Base-by-base conservation (phyloP, 1,140 invertebrate species). In the Bacillus rossius region DNA sequence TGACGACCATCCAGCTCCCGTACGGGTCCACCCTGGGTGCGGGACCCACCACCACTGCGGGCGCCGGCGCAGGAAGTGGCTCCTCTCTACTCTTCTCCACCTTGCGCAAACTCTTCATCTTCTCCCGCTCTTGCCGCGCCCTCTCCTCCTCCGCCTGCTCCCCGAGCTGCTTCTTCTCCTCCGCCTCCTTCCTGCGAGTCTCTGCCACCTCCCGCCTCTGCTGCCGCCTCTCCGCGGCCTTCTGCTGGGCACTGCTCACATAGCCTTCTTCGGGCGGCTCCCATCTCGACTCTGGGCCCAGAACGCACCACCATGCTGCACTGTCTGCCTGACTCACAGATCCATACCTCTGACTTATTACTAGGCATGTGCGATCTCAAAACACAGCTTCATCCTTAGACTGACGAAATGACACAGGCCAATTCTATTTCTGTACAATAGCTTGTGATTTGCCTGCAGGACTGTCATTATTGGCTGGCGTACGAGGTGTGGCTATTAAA, bases 241-340 rank as follows among this genome's bases (percentile, higher is more conserved):
- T 69, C 63, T 87, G 84, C 63, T 87, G 84, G 47, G 73, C 75
- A 22, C 86, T 69, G 8, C 80, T 78, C 43, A 85, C 69, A 62
- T 73, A 88, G 8, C 84, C 85, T 64, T 86, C 85, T 25, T 73
- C 74, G 8, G 86, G 86, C 22, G 76, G 71, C 52, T 84, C 77
- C 84, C 84, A 86, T 1, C 77, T 69, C 0, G 84, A 81, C 73
- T 87, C 84, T 81, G 63, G 50, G 47, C 17, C 47, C n/a, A n/a
- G n/a, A n/a, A n/a, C n/a, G n/a, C n/a, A n/a, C n/a, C n/a, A n/a
- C n/a, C n/a, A n/a, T n/a, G n/a, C n/a, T n/a, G n/a, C n/a, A n/a
- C n/a, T n/a, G n/a, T n/a, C n/a, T n/a, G n/a, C n/a, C n/a, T n/a
- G n/a, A n/a, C n/a, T n/a, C n/a, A n/a, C n/a, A n/a, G n/a, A n/a